Base-by-base conservation (phyloP, 2,888 invertebrate genomes). In the Cheilosia grossa region DNA sequence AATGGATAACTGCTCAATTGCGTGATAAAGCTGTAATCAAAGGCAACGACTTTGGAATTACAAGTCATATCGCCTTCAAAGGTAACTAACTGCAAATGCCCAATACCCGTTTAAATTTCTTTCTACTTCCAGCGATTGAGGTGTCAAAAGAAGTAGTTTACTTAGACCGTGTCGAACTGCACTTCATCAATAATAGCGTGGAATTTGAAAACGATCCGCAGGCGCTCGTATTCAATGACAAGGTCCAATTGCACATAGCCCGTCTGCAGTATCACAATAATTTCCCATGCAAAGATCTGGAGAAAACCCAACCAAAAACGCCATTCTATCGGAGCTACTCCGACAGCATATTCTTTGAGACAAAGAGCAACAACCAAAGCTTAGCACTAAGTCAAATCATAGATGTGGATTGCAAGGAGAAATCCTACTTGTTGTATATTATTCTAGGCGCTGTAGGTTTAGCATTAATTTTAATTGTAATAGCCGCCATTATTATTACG, bases 391-490 rank as follows among this genome's bases (percentile, higher is more conserved):
- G 89, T 21, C 88, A 90, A 87, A 88, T 91, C 15, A 89, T 91
- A 30, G 88, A 83, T 33, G 87, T 87, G 5, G 89, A 90, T 74
- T 92, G 92, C 77, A 88, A 89, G 21, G 83, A 87, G 33, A 79
- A 79, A 56, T 91, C 90, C 30, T 90, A 90, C 87, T 88, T 93
- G 56, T 88, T 93, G 17, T 91, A 91, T 24, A 92, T 94, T 86
- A 89, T 94, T 54, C 87, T 93, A 42, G 90, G 93, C 6, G 91
- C 89, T n/a, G 74, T 94, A 27, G 88, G 93, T 40, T 87, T 94
- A 56, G 89, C 92, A 37, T 89, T 94, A n/a, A 89, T 94, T 4
- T 66, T 92, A 24, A 89, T 94, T 53, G 91, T 93, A 33, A 87
- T 90, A 13, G 40, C 89, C 30, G 91, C 93, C 75, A 90, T 93